phyloP scores from a whole-genome alignment of 2,113 vertebrate species.

The Nyctibius bracteatus region DNA sequence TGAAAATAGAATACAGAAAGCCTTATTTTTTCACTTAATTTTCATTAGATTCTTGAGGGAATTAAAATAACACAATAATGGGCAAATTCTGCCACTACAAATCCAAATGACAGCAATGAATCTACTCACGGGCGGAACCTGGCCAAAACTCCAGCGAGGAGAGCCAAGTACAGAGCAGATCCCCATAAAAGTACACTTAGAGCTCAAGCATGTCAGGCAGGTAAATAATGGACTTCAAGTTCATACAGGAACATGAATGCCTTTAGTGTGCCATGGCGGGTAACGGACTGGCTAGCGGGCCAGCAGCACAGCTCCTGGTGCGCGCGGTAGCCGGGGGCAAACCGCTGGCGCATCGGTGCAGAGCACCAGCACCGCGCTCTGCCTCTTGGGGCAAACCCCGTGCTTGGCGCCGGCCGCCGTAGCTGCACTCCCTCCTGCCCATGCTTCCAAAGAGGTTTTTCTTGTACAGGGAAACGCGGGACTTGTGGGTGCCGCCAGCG shows the following conservation, averaged over 20 bases:
- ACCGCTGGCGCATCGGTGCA: neutral
- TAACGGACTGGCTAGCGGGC: neutral
- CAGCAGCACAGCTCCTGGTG: neutral
- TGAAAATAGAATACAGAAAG: conserved; percentile 62
- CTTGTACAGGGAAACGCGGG: neutral
- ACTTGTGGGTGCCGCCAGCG: neutral
- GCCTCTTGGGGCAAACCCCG: neutral
- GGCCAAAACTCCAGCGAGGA: neutral
- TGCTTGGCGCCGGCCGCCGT: accelerated
- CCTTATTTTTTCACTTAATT: conserved; percentile 66
- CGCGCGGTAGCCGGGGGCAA: accelerated
- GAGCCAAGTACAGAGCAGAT: conserved; percentile 6
- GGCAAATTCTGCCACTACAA: conserved; percentile 62
- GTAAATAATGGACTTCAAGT: neutral
- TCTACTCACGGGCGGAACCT: neutral
- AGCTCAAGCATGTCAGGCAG: neutral
- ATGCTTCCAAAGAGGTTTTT: neutral
- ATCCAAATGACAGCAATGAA: conserved; percentile 61
- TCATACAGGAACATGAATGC: neutral
- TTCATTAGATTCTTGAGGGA: conserved; percentile 66
- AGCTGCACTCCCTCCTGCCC: neutral
- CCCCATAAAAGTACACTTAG: neutral
- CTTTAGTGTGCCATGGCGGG: neutral
- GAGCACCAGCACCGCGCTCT: neutral
- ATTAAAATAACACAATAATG: conserved; percentile 68